A percentile compares a stretch with the other conserved stretches of the same genome.
Evolutionary conservation across 2,888 invertebrate genomes (phyloP).

Genomic region (Philaethria dido): DNA sequence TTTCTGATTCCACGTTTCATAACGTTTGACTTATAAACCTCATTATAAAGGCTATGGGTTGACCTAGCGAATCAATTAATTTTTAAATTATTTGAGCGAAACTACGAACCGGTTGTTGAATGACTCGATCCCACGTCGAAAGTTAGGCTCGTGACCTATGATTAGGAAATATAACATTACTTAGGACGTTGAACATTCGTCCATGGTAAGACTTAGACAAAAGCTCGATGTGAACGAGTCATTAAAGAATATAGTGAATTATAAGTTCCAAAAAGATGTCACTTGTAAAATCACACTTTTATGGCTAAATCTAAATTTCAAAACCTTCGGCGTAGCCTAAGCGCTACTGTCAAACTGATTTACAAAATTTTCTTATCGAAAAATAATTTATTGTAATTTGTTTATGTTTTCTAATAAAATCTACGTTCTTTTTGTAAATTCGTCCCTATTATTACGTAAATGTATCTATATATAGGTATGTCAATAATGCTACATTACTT

Average conservation of each 20-base stretch:
- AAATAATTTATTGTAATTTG: no score
- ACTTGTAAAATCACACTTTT: not conserved
- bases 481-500: no score
- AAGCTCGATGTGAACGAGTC: not conserved
- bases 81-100: conserved; percentile 75
- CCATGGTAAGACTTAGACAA: not conserved
- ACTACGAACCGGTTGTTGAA: conserved; percentile 69
- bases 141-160: conserved; percentile 71
- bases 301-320: not conserved
- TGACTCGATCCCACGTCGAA: conserved; percentile 69
- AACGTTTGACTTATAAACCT: conserved; percentile 66
- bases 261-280: no score
- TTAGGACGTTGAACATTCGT: conserved; percentile 56
- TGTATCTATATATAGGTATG: no score
- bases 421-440: no score
- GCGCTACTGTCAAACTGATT: not conserved
- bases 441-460: no score
- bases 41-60: conserved; percentile 56
- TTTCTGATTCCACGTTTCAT: conserved; percentile 55
- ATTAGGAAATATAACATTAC: conserved; percentile 70
- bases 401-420: no score
- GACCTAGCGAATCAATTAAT: conserved; percentile 72
- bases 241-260: no score
- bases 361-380: not conserved
- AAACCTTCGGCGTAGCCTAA: not conserved